Conservation (phyloP, 2,797 vertebrate genomes). For the Rhinoraja longicauda region DNA sequence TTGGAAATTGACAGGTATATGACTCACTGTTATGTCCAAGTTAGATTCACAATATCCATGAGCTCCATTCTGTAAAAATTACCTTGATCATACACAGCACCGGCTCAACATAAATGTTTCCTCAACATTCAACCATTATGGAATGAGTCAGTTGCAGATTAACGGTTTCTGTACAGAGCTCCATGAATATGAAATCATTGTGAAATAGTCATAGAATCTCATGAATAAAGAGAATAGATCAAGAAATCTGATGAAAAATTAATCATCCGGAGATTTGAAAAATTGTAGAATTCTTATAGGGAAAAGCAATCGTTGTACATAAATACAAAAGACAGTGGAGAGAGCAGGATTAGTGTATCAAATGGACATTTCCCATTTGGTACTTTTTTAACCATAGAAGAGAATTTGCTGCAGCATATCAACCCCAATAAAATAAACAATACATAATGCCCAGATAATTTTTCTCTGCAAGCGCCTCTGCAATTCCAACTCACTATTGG, state of each 20-base stretch:
- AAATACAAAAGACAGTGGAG: neutral
- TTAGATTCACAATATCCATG: neutral
- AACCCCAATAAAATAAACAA: neutral
- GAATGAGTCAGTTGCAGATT: neutral
- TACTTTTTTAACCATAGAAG: neutral
- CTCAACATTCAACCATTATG: no score
- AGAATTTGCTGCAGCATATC: neutral
- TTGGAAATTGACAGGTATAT: constrained; percentile 3
- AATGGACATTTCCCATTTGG: neutral
- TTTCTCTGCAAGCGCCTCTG: neutral
- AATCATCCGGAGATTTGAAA: neutral
- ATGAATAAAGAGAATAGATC: neutral
- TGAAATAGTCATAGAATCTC: neutral
- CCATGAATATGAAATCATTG: neutral
- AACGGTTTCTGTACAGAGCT: neutral
- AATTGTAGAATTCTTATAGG: neutral
- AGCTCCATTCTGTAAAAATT: neutral
- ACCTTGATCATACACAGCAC: neutral
- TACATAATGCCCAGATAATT: neutral
- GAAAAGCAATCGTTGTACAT: neutral
- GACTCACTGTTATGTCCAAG: neutral
- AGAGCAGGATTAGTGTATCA: neutral
- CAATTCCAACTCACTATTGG: neutral
- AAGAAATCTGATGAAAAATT: neutral
- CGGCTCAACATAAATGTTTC: neutral